Conservation (phyloP, 2,113 vertebrate species). For the Macquaria australasica region DNA sequence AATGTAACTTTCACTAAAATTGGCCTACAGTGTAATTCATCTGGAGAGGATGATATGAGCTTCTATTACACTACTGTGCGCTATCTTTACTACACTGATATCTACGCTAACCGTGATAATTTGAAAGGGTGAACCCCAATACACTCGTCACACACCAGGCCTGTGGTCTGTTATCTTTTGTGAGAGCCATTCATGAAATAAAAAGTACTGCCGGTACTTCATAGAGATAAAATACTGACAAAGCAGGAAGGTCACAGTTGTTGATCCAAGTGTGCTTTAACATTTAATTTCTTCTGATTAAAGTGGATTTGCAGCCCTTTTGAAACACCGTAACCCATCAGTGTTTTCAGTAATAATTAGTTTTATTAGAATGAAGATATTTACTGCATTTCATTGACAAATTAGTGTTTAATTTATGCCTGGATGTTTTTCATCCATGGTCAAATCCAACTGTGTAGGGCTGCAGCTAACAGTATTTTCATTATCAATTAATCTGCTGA, state of each 20-base stretch:
- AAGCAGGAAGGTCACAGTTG: neutral
- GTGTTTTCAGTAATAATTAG: neutral
- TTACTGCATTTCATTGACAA: neutral
- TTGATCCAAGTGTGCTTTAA: neutral
- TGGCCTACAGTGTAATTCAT: neutral
- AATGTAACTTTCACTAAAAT: neutral
- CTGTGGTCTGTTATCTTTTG: slow-evolving; percentile 5
- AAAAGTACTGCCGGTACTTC: neutral
- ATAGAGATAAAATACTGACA: slow-evolving; percentile 7
- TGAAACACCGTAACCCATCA: neutral
- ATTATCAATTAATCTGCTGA: too few species aligned
- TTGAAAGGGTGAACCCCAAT: slow-evolving; percentile 19
- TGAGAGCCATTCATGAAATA: neutral
- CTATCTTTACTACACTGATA: slow-evolving; percentile 57
- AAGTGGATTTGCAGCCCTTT: neutral
- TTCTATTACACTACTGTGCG: slow-evolving; percentile 33
- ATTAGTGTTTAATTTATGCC: neutral
- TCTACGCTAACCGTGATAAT: slow-evolving; percentile 21
- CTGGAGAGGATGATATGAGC: slow-evolving; percentile 17
- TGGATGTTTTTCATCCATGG: neutral
- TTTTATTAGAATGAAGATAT: neutral
- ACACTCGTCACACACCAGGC: neutral
- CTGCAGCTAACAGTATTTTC: too few species aligned
- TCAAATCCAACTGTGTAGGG: neutral
- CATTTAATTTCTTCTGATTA: neutral